Evolutionary conservation across 2,888 invertebrate species (phyloP), one percentile per base, ranked within the genome.

Genomic region (Macroteleia sp.): DNA sequence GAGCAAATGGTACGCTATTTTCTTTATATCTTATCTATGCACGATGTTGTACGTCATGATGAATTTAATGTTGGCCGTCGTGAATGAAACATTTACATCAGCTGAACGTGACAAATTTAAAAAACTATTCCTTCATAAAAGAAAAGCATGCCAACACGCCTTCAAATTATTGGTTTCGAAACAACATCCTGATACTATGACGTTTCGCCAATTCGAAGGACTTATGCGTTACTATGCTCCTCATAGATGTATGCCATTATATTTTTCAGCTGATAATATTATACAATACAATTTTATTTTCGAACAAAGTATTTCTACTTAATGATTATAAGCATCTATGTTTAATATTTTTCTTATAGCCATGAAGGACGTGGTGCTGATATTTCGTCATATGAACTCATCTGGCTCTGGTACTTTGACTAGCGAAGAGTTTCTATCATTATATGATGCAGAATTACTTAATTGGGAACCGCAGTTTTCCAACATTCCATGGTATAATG

Each of bases 1-100:
- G 85, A 95, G 95, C 32, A 95, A 95, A 88, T 96, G 95, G 95
- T 95, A 95, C 86, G 95, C 96, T n/a, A 92, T 96, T 69, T 97
- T 97, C 92, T 97, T 97, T 92, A 95, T 97, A 75, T 94, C 95
- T 4, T 97, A 97, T 91, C 94, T 97, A 81, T 95, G 95, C 80
- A 95, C 96, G 30, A 96, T 96, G 80, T 93, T 97, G 9, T 97
- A 97, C 90, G 95, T 97, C 44, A 94, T 97, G 80, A 97, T 97
- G 97, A 97, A 97, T 92, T 93, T 97, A 95, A 95, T 97, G 95
- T 92, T 97, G 83, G 97, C 97, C 69, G 97, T 97, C 25, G 97
- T 97, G 3, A 97, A 97, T 91, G 97, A 97, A 91, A 95, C 96
- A 0, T 97, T 97, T 90, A 96, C 96, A 0, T 94, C 95, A 32